These are phyloP conservation scores for Centropus unirufus DNA, from an alignment of 2,113 vertebrate species.

Conservation along the genomic window DNA sequence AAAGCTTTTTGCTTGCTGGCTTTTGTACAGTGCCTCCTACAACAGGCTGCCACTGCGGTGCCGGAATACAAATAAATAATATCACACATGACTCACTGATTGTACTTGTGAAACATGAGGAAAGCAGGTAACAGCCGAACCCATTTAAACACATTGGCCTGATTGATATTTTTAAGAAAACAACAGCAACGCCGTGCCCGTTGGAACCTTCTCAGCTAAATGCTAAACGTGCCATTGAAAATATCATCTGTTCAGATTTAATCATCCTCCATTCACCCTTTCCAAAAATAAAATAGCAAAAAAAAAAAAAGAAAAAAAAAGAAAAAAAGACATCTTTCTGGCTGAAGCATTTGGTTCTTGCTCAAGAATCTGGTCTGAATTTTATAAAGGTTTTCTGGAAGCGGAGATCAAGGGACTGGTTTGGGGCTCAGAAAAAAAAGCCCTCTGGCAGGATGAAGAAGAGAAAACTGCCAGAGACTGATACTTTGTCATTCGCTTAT, in stretches of 20 bases:
- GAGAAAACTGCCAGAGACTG: slow-evolving; percentile 58
- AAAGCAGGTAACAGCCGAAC: slow-evolving; percentile 12
- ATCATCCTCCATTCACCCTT: slow-evolving; percentile 31
- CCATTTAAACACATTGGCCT: not conserved
- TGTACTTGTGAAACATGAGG: slow-evolving; percentile 33
- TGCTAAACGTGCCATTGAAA: slow-evolving; percentile 38
- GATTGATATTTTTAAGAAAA: slow-evolving; percentile 3
- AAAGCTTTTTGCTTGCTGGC: not conserved
- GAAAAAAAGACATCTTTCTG: slow-evolving; percentile 14
- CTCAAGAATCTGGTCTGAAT: slow-evolving; percentile 70
- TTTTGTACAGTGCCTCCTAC: not conserved
- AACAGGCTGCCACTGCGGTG: not conserved
- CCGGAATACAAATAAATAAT: slow-evolving; percentile 13
- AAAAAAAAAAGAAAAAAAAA: not conserved
- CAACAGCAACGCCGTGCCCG: not conserved
- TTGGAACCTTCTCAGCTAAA: not conserved
- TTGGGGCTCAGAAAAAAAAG: slow-evolving; percentile 56
- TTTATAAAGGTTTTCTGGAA: slow-evolving; percentile 73
- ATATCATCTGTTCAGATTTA: slow-evolving; percentile 27
- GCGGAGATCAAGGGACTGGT: slow-evolving; percentile 56
- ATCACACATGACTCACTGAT: not conserved
- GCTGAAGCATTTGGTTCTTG: slow-evolving; percentile 64
- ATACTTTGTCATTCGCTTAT: slow-evolving; percentile 68
- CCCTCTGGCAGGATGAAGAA: slow-evolving; percentile 59
- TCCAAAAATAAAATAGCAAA: slow-evolving; percentile 22